These are phyloP conservation scores for Alectoris magna DNA, from an alignment of 2,797 vertebrate genomes.

Conservation along the genomic window DNA sequence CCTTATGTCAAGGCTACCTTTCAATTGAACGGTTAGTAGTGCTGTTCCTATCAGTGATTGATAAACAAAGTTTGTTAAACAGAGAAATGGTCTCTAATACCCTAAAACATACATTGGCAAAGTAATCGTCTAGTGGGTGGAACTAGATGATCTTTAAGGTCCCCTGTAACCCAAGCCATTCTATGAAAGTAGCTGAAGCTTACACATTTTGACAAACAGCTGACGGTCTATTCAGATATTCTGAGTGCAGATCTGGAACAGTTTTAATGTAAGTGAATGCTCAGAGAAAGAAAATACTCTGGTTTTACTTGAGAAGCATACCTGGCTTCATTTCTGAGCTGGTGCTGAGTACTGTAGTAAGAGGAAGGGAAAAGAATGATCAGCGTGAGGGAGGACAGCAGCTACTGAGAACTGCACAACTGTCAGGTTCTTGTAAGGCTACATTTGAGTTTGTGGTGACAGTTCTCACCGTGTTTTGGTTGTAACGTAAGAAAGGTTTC, in stretches of 20 bases:
- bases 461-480: conserved; percentile 35
- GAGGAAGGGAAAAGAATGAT: conserved; percentile 19
- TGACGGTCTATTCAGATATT: not conserved
- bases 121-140: not conserved
- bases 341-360: not conserved
- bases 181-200: not conserved
- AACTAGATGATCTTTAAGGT: no score
- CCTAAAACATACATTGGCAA: not conserved
- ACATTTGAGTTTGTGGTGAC: not conserved
- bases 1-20: not conserved
- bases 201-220: not conserved
- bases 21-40: not conserved
- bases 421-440: not conserved
- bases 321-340: conserved; percentile 28
- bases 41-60: not conserved
- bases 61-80: not conserved
- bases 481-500: conserved; percentile 20
- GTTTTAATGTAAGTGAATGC: not conserved
- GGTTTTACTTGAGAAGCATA: not conserved
- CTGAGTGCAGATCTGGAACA: not conserved
- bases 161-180: no score
- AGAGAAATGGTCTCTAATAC: not conserved
- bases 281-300: not conserved
- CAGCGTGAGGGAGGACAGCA: not conserved
- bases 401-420: not conserved